phyloP scores from a whole-genome alignment of 2,113 vertebrate genomes.

The Tenrec ecaudatus region DNA sequence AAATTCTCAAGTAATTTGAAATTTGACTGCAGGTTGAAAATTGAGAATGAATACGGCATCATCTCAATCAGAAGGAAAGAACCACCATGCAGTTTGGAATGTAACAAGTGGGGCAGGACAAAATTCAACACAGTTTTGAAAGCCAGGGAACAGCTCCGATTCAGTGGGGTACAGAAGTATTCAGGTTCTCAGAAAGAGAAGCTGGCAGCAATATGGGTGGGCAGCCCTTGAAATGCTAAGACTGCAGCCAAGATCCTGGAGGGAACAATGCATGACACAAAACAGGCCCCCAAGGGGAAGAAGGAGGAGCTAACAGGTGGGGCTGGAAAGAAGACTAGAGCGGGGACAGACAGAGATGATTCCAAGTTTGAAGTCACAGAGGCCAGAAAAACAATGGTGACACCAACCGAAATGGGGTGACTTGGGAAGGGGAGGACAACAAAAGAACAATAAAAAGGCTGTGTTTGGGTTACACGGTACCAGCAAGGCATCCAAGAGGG shows the following conservation, averaged over 20 bases:
- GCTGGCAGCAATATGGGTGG: conserved; percentile 4
- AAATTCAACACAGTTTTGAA: conserved; percentile 42
- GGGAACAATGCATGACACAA: too few species aligned
- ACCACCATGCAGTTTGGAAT: background rate
- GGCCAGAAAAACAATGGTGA: conserved; percentile 4
- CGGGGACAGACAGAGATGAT: background rate
- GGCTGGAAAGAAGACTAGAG: too few species aligned
- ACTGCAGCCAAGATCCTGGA: background rate
- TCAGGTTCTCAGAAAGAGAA: background rate
- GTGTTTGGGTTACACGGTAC: background rate
- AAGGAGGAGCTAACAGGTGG: too few species aligned
- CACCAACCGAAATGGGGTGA: background rate
- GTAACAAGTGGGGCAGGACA: conserved; percentile 33
- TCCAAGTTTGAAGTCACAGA: background rate
- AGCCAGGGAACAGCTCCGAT: background rate
- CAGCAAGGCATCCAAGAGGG: conserved; percentile 12
- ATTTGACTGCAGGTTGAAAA: background rate
- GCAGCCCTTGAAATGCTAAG: background rate
- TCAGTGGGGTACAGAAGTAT: background rate
- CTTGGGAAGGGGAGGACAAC: background rate
- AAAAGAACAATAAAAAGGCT: conserved; percentile 1
- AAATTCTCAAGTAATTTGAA: background rate
- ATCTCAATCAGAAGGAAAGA: conserved; percentile 18
- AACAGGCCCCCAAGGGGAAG: too few species aligned
- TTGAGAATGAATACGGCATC: background rate